Percentiles rank a stretch among this genome's conserved stretches.
Conservation (phyloP, 2,888 invertebrate species). For the Cotesia congregata region DNA sequence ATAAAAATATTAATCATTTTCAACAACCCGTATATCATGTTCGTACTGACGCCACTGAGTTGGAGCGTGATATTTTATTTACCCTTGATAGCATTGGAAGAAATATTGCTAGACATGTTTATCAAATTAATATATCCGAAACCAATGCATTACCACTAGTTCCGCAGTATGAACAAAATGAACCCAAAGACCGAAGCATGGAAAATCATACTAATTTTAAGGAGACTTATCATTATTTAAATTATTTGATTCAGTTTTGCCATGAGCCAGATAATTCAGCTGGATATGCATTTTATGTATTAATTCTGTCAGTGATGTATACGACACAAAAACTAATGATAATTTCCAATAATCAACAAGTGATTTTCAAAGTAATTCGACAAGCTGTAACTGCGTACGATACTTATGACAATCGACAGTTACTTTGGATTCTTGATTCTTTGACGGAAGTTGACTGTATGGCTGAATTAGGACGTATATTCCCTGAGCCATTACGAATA, state of each 20-base stretch:
- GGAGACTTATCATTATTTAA: neutral
- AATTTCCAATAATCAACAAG: neutral
- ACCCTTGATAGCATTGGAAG: constrained; percentile 7
- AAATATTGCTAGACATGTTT: constrained; percentile 10
- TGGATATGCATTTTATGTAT: constrained; percentile 2
- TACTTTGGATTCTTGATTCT: constrained; percentile 8
- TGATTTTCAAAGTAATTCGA: neutral
- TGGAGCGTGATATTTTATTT: neutral
- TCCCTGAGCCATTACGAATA: constrained; percentile 4
- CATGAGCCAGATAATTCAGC: neutral
- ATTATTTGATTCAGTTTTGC: neutral
- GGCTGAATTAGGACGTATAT: neutral
- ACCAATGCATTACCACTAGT: neutral
- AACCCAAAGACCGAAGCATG: neutral
- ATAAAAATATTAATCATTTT: neutral
- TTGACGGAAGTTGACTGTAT: neutral
- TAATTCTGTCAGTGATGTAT: constrained; percentile 3
- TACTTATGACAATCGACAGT: neutral
- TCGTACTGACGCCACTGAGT: neutral
- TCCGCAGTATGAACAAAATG: neutral
- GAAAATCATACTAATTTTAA: neutral
- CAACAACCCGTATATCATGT: neutral
- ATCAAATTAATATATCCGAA: neutral
- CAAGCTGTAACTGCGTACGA: neutral
- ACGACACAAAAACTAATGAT: constrained; percentile 5